Conservation (phyloP, 30 jellyfish, hydroid and myxozoan genomes). For the Euphysa ruthae region DNA sequence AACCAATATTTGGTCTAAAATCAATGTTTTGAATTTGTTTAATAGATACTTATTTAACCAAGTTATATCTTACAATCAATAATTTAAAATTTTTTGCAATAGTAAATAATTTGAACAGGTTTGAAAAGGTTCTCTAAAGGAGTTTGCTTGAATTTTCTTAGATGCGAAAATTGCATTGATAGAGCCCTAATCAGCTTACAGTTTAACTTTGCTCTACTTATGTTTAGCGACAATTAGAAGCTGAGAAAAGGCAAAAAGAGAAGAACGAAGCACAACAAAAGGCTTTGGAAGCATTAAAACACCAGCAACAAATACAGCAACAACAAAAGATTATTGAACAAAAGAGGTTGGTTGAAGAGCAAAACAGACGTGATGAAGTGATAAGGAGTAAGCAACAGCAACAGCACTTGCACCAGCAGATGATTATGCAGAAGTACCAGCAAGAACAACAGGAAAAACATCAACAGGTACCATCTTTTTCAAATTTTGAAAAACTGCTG, state of each 20-base stretch:
- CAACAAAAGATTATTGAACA: conserved; percentile 40
- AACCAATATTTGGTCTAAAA: no score
- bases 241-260: conserved; percentile 40
- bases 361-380: conserved; percentile 34
- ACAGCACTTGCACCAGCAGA: conserved; percentile 45
- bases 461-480: conserved; percentile 17
- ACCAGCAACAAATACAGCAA: conserved; percentile 47
- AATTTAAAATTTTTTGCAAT: no score
- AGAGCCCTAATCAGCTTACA: neutral
- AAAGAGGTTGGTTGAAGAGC: conserved; percentile 37
- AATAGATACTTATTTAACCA: no score
- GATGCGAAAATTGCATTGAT: neutral
- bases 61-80: no score
- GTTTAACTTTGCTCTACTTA: neutral
- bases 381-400: conserved; percentile 47
- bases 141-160: no score
- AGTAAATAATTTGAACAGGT: no score
- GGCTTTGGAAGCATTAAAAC: conserved; percentile 42
- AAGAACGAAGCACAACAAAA: conserved; percentile 43
- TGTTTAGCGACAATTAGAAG: conserved; percentile 15
- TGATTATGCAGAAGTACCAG: conserved; percentile 39
- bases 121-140: no score
- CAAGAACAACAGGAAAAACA: conserved; percentile 47
- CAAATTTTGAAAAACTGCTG: no score
- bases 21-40: no score